phyloP scores from a whole-genome alignment of 1,140 invertebrate species.

The Neomicropteryx cornuta region DNA sequence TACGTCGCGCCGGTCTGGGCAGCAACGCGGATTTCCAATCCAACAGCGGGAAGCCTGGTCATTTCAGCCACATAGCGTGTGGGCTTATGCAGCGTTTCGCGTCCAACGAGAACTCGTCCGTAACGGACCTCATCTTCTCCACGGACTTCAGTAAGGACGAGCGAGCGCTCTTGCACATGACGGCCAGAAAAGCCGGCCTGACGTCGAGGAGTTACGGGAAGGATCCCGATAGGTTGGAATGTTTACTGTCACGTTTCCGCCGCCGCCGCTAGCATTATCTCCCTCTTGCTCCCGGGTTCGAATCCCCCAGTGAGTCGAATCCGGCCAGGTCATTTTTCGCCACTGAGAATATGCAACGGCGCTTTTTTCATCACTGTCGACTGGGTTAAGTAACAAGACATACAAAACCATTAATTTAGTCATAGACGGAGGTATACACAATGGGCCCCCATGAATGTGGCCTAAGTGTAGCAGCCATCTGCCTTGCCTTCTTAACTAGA shows the following conservation, averaged over 20 bases:
- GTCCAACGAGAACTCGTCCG: constrained; percentile 37
- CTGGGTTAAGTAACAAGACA: too few relatives aligned
- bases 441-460: too few relatives aligned
- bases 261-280: not conserved
- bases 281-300: not conserved
- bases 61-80: too few relatives aligned
- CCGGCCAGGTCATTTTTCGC: too few relatives aligned
- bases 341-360: too few relatives aligned
- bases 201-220: constrained; percentile 46
- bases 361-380: constrained; percentile 1
- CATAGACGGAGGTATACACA: too few relatives aligned
- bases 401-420: not conserved
- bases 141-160: constrained; percentile 61
- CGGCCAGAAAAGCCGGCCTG: constrained; percentile 35
- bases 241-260: not conserved
- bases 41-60: too few relatives aligned
- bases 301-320: too few relatives aligned
- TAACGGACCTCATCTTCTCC: constrained; percentile 45
- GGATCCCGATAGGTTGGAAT: constrained; percentile 20
- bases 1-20: constrained; percentile 32
- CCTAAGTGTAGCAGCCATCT: too few relatives aligned
- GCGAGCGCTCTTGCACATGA: constrained; percentile 50
- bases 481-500: too few relatives aligned
- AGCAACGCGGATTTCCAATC: constrained; percentile 24
- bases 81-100: constrained; percentile 28